phyloP scores from a whole-genome alignment of 2,888 invertebrate species.

The Nymphalis polychloros region DNA sequence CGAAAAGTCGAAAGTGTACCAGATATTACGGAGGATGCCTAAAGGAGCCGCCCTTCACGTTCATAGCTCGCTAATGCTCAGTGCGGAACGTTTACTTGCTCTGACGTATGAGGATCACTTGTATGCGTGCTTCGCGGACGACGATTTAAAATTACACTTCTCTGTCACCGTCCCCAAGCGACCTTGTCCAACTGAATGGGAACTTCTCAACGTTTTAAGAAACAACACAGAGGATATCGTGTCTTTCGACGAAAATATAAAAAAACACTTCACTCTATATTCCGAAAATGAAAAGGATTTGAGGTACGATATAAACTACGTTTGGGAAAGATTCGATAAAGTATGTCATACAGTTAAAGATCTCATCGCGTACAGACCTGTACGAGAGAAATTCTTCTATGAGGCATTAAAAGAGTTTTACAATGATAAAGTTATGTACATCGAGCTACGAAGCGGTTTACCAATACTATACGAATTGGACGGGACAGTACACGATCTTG shows the following conservation, averaged over 20 bases:
- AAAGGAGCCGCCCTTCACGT: conserved; percentile 88
- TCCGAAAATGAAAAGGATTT: conserved; percentile 61
- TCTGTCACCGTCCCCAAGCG: conserved; percentile 53
- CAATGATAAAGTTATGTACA: conserved; percentile 86
- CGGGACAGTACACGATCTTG: conserved; percentile 75
- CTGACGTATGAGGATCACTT: conserved; percentile 84
- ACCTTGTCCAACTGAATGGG: conserved; percentile 73
- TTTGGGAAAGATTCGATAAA: conserved; percentile 82
- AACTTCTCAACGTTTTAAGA: conserved; percentile 72
- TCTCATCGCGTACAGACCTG: conserved; percentile 83
- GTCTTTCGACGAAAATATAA: conserved; percentile 78
- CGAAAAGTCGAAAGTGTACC: conserved; percentile 84
- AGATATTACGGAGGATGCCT: conserved; percentile 85
- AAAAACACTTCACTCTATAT: conserved; percentile 78
- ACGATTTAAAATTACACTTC: conserved; percentile 63
- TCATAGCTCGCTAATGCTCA: conserved; percentile 84
- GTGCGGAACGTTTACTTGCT: conserved; percentile 81
- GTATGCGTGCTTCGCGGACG: conserved; percentile 73
- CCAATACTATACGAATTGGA: conserved; percentile 84
- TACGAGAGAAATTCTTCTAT: conserved; percentile 84
- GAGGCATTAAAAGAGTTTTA: conserved; percentile 83
- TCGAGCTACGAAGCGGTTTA: conserved; percentile 85
- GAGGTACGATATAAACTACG: conserved; percentile 75
- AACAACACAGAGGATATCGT: conserved; percentile 64
- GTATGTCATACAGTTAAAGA: conserved; percentile 78